These are phyloP conservation scores for Cryptophagus acutangulus DNA, from an alignment of 2,888 invertebrate species.

Conservation along the genomic window DNA sequence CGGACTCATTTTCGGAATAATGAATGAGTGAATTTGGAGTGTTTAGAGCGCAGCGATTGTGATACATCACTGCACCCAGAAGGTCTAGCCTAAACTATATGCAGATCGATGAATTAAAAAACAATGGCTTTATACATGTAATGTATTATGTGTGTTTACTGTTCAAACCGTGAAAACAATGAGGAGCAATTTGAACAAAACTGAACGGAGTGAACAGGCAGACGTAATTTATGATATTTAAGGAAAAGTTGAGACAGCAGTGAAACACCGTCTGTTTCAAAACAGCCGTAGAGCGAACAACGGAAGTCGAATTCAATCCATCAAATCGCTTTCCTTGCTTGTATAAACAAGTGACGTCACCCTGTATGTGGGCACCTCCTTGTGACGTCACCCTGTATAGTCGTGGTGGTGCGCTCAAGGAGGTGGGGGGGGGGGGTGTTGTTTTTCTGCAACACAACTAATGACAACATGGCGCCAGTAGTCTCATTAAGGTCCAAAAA, in stretches of 20 bases:
- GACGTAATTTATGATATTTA: slow-evolving; percentile 30
- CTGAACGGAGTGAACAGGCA: slow-evolving; percentile 22
- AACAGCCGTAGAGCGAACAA: too few relatives aligned
- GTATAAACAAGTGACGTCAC: too few relatives aligned
- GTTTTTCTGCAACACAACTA: slow-evolving; percentile 19
- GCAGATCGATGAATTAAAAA: slow-evolving; percentile 12
- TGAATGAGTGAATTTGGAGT: slow-evolving; percentile 20
- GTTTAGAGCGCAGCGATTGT: slow-evolving; percentile 17
- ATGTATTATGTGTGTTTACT: too few relatives aligned
- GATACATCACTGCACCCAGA: slow-evolving; percentile 20
- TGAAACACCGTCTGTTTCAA: slow-evolving; percentile 22
- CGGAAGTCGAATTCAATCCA: slow-evolving; percentile 27
- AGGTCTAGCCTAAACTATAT: slow-evolving; percentile 16
- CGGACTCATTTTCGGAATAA: slow-evolving; percentile 15
- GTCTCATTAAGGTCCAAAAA: slow-evolving; percentile 25
- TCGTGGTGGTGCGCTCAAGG: too few relatives aligned
- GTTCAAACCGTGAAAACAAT: slow-evolving; percentile 19
- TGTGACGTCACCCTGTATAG: too few relatives aligned
- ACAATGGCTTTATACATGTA: too few relatives aligned
- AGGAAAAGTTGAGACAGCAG: slow-evolving; percentile 12
- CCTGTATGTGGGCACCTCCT: too few relatives aligned
- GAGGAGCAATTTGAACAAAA: slow-evolving; percentile 27
- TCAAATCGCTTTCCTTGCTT: too few relatives aligned
- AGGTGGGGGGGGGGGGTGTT: too few relatives aligned
- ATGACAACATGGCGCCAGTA: slow-evolving; percentile 27